Percentiles rank a stretch among this genome's conserved stretches.
These are phyloP conservation scores for Alexandromys fortis DNA, from an alignment of 2,113 vertebrate species.

Conservation along the genomic window DNA sequence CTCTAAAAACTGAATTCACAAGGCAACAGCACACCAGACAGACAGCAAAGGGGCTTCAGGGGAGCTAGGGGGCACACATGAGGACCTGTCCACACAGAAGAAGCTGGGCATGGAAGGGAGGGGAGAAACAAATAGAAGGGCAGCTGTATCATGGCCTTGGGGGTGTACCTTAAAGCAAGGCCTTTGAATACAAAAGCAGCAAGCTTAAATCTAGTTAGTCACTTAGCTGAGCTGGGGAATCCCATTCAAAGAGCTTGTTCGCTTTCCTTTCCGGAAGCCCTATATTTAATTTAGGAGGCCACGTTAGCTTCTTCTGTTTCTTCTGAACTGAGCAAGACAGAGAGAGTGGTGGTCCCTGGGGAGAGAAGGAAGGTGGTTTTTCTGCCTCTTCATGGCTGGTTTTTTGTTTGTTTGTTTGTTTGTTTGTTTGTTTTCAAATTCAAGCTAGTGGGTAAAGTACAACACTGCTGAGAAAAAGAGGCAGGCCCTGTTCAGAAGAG, in stretches of 20 bases:
- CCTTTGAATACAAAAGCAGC: not conserved
- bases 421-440: not conserved
- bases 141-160: not conserved
- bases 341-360: not conserved
- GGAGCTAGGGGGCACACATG: no score
- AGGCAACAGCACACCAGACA: not conserved
- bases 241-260: not conserved
- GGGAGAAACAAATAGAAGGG: not conserved
- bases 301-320: not conserved
- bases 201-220: not conserved
- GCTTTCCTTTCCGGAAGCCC: constrained; percentile 35
- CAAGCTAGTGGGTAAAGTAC: no score
- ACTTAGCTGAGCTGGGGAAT: not conserved
- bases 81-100: not conserved
- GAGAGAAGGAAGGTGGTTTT: not conserved
- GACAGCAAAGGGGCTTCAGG: not conserved
- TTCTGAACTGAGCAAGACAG: not conserved
- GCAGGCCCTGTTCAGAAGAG: not conserved
- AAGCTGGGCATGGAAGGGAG: fast-evolving
- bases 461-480: not conserved
- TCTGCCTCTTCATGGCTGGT: not conserved
- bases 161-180: not conserved
- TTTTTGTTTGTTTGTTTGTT: not conserved
- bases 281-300: constrained; percentile 58
- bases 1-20: not conserved